Conservation (phyloP, 2,113 vertebrate genomes). For the Phalacrocorax brasilianus region DNA sequence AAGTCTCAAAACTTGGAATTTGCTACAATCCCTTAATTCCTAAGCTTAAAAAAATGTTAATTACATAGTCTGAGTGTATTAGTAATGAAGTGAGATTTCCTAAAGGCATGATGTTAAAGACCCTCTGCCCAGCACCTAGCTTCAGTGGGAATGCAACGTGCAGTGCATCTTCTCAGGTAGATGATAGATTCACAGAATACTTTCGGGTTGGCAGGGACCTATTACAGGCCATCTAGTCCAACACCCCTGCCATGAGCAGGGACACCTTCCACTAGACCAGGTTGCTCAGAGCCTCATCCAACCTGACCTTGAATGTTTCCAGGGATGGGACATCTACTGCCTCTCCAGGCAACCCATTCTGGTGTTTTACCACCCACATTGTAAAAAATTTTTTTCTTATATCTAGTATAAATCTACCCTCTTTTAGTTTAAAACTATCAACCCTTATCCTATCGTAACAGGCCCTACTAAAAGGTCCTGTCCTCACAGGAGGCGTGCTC, state of each 20-base stretch:
- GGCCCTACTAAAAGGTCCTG: not conserved
- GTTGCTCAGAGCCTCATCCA: not conserved
- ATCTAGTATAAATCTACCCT: not conserved
- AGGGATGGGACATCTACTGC: not conserved
- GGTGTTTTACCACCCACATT: not conserved
- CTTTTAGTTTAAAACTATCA: not conserved
- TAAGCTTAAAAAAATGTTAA: not conserved
- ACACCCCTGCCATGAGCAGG: rapidly evolving
- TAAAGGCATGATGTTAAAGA: not conserved
- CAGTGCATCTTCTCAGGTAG: not conserved
- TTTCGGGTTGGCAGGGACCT: not conserved
- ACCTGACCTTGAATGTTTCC: not conserved
- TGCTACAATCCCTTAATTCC: not conserved
- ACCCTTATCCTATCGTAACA: not conserved
- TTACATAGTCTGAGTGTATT: not conserved
- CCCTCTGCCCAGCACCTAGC: not conserved
- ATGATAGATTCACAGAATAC: not conserved
- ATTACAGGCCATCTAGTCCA: not conserved
- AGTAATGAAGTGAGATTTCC: not conserved
- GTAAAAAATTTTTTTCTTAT: not conserved
- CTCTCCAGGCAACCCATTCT: not conserved
- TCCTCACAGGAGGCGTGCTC: not conserved
- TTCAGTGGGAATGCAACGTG: not conserved
- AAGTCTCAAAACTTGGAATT: not conserved
- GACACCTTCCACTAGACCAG: not conserved